Conservation (phyloP, 2,888 invertebrate species). For the Monochamus alternatus region DNA sequence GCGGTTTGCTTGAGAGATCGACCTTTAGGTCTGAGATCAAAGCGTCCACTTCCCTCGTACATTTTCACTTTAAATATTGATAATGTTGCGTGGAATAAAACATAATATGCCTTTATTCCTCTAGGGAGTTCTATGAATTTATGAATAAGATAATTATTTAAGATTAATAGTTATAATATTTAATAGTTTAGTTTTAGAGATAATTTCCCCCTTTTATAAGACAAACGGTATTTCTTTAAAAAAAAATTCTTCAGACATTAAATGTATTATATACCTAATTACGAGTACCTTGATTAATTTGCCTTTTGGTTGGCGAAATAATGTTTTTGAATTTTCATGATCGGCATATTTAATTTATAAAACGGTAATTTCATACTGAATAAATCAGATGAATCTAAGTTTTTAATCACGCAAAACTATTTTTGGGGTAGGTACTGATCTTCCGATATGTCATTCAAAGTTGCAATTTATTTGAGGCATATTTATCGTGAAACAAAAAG, state of each 20-base stretch:
- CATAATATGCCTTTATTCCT: conserved; percentile 20
- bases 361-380: no score
- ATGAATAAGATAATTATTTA: not conserved
- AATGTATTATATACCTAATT: no score
- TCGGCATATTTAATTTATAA: no score
- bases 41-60: conserved; percentile 60
- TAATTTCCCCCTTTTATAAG: no score
- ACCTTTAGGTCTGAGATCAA: conserved; percentile 62
- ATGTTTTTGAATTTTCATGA: no score
- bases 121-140: conserved; percentile 1
- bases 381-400: no score
- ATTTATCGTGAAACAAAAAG: not conserved
- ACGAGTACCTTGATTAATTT: no score
- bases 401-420: no score
- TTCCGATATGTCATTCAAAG: not conserved
- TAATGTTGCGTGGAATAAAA: conserved; percentile 50
- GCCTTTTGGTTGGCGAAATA: no score
- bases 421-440: not conserved
- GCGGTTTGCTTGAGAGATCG: conserved; percentile 59
- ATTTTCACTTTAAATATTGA: conserved; percentile 57
- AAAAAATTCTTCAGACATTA: no score
- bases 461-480: not conserved
- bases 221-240: no score
- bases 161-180: conserved; percentile 1
- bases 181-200: no score